Evolutionary conservation across 2,113 vertebrate genomes (phyloP), one percentile per base, ranked within the genome.

Genomic region (Noctilio leporinus): DNA sequence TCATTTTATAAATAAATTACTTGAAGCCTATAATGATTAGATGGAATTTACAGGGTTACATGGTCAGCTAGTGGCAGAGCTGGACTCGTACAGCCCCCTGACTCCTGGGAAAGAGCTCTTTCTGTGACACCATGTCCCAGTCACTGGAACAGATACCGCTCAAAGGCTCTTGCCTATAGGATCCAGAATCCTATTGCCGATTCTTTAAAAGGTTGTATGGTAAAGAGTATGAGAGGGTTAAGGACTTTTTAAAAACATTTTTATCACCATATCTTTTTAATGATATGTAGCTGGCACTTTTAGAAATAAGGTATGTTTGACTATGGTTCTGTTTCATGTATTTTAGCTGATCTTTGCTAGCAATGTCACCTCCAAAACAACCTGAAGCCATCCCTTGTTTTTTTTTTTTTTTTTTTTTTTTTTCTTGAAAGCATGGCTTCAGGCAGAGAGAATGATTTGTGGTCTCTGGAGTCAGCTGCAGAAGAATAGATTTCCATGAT

Each of bases 331-430:
- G 10, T 38, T 75, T 87, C 5, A 0, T 16, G 16, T 59, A 69
- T 59, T 82, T 81, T 96, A 97, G 93, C 84, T 97, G 86, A 92
- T 95, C 89, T 97, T 94, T 95, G 89, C 67, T 69, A 95, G 78
- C 88, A 97, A 94, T 65, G 96, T 98, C 96, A 97, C 64, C 85
- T 72, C 20, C 8, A 0, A 94, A 97, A 97, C 86, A 97, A 87
- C 64, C 55, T 92, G 75, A 75, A 97, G 70, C 94, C 96, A 97
- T 94, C 62, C 86, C 89, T 94, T 97, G 76, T 67, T 97, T 98
- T n/a, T n/a, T n/a, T n/a, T 96, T 83, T 97, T 97, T 93, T 97
- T 89, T 96, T 83, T 97, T 97, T 93, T 97, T 89, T n/a, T 96
- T 83, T 97, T 97, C 94, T 97, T 89, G 55, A 62, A 96, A 97